Base-by-base conservation (phyloP, 2,113 vertebrate species). In the Mungos mungo region DNA sequence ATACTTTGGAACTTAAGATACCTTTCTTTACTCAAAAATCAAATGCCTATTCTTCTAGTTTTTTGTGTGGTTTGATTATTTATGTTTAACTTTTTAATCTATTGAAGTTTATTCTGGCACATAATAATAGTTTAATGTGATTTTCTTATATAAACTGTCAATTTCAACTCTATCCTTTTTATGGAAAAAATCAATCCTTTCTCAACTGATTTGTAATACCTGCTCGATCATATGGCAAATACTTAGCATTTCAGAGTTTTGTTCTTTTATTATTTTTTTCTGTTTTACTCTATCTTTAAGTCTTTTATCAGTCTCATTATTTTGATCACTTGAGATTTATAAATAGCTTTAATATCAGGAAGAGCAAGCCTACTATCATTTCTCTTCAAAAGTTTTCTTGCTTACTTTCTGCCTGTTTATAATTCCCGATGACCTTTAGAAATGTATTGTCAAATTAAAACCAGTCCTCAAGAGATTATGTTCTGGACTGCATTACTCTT, bases 371-470 rank as follows among this genome's bases (percentile, higher is more conserved):
- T 38, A 88, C 63, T 90, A 33, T 96, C 13, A 88, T 81, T 97
- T 95, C 47, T 91, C 92, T 94, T 96, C 31, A 88, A 76, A 71
- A 63, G 7, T 86, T 94, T 92, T 82, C 57, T 86, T 47, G 45
- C 47, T 85, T 95, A 90, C 65, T 88, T 87, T 92, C 94, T 85
- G 6, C 33, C 65, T 90, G 15, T 79, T 83, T 96, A 76, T 80
- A 57, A 41, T 90, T 97, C 85, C 25, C 54, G 57, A 85, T 91
- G 71, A 95, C 79, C 50, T 85, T 88, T 25, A 91, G 54, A 96
- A 91, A 95, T 79, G 87, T 88, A 45, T 84, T 66, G 60, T 93
- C 76, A 93, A 96, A 94, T 93, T 94, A 92, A 90, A 65, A 95
- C 95, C 23, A 60, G 45, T 88, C 92, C 25, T 84, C 54, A 85